Base-by-base conservation (phyloP, 2,113 vertebrate genomes). In the Bothrops jararaca region DNA sequence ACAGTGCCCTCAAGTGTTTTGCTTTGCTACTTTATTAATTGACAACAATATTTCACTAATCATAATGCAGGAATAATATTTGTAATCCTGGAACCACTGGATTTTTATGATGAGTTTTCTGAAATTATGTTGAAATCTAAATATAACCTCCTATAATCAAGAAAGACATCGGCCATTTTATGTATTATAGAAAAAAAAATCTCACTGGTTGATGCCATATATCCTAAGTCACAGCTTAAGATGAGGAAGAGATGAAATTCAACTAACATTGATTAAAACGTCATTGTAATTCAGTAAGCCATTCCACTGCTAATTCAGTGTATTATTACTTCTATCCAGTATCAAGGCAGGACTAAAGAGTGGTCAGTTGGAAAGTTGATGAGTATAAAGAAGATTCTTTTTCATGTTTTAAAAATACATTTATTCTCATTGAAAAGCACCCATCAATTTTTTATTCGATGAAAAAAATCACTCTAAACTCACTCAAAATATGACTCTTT, bases 1-100 rank as follows among this genome's bases (percentile, higher is more conserved):
- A 93, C 89, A 93, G 80, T 93, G 92, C 89, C 92, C 92, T 93
- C 92, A 86, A 90, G 92, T 93, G 92, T 93, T 93, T 93, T 90
- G 69, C 92, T 90, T 86, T 93, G 54, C 74, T 39, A 93, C 54
- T 90, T 85, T 86, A 86, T 90, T 90, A 90, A 93, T 93, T 93
- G 90, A 86, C 89, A 64, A 86, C 74, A 93, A 42, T 86, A 6
- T 48, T 93, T n/a, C 56, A 86, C 86, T 93, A 93, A 93, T 93
- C 89, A 90, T 86, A 60, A 57, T 12, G 60, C n/a, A 86, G 7
- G 85, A n/a, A 90, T 80, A 64, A 57, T 52, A 42, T 42, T 9
- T n/a, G 60, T 64, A 86, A 93, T 86, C n/a, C 1, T 90, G 74
- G 6, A 53, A 86, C 29, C 89, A 86, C 39, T 57, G 80, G 22